Conservation (phyloP, 2,888 invertebrate species). For the Pemphredon lugubris region DNA sequence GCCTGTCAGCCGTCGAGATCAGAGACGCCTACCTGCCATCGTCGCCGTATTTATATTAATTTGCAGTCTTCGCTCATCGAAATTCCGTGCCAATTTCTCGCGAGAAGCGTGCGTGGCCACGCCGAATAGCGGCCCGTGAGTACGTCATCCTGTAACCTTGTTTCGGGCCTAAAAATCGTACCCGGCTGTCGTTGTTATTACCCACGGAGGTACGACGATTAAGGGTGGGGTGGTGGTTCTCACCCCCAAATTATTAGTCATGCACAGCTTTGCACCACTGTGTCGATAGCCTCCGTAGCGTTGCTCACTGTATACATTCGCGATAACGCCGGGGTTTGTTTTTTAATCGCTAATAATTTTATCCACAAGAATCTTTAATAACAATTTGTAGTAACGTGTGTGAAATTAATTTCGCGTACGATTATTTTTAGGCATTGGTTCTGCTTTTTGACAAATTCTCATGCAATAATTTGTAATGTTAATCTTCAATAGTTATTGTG, state of each 20-base stretch:
- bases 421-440: no score
- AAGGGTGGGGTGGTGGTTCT: slow-evolving; percentile 76
- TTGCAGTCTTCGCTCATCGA: slow-evolving; percentile 21
- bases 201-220: slow-evolving; percentile 37
- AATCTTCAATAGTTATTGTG: no score
- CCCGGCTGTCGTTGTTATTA: slow-evolving; percentile 46
- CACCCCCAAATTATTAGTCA: slow-evolving; percentile 79
- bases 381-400: no score
- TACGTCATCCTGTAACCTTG: slow-evolving; percentile 19
- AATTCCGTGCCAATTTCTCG: slow-evolving; percentile 34
- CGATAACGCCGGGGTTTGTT: not conserved
- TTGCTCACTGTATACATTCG: slow-evolving; percentile 9
- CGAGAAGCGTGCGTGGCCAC: slow-evolving; percentile 40
- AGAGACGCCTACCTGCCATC: slow-evolving; percentile 60
- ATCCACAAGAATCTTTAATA: no score
- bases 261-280: slow-evolving; percentile 55
- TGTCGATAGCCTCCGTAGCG: slow-evolving; percentile 30
- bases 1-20: slow-evolving; percentile 72
- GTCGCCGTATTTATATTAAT: slow-evolving; percentile 45
- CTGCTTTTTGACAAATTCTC: no score
- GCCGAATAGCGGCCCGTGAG: slow-evolving; percentile 49
- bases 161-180: not conserved
- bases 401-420: no score
- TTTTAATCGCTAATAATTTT: no score
- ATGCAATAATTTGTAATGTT: no score